phyloP scores from a whole-genome alignment of 1,140 invertebrate species.

The Cotesia chilonis region DNA sequence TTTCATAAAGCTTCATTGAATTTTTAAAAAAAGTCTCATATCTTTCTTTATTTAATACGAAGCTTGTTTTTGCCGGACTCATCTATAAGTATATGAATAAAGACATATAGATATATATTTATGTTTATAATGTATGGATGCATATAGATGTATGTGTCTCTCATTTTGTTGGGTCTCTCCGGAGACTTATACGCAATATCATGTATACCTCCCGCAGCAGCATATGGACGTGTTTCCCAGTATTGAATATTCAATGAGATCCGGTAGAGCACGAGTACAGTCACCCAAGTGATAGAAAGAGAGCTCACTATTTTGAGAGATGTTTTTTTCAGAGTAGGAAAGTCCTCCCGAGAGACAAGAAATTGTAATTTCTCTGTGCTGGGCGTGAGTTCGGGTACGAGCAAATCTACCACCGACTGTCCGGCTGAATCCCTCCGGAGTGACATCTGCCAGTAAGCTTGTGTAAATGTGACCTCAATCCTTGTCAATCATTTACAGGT shows the following conservation, averaged over 20 bases:
- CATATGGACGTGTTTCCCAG: constrained; percentile 25
- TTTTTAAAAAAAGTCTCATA: constrained; percentile 3
- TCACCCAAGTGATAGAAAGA: constrained; percentile 2
- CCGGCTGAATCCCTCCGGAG: constrained; percentile 5
- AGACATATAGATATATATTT: neutral
- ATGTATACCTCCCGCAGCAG: constrained; percentile 20
- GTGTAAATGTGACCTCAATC: constrained; percentile 24
- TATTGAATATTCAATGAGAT: constrained; percentile 35
- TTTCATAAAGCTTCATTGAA: neutral
- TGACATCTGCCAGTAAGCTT: constrained; percentile 31
- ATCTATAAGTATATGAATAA: neutral
- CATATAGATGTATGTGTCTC: neutral
- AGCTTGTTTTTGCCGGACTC: constrained; percentile 2
- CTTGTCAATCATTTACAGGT: constrained; percentile 29
- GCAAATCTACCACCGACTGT: neutral
- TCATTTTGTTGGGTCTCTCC: constrained; percentile 21
- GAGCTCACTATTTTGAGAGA: neutral
- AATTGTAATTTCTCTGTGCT: constrained; percentile 17
- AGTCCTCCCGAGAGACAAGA: constrained; percentile 1
- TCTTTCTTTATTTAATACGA: neutral
- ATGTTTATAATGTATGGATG: neutral
- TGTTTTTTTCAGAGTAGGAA: neutral
- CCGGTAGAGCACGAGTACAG: neutral
- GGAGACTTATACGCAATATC: constrained; percentile 24
- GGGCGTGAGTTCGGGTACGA: neutral